phyloP scores from a whole-genome alignment of 1,140 invertebrate species.

The Eubasilissa regina region DNA sequence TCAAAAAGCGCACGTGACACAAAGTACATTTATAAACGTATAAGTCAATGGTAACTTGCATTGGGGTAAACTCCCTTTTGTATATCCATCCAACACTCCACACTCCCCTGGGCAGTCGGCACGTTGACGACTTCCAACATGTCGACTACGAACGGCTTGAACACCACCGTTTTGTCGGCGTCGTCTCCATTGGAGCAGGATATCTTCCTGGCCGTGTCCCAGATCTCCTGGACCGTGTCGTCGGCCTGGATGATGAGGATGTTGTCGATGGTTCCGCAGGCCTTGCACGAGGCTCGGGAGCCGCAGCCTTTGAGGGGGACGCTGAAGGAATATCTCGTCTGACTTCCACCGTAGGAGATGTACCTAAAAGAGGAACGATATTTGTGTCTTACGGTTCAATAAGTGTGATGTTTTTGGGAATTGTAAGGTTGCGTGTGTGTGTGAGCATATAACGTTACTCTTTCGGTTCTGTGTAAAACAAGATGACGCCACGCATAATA shows the following conservation, averaged over 20 bases:
- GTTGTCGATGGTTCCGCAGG: slow-evolving; percentile 76
- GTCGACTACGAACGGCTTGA: slow-evolving; percentile 81
- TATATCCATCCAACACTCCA: slow-evolving; percentile 87
- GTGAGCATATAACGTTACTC: too few species aligned
- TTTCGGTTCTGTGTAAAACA: too few species aligned
- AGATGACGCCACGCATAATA: neutral
- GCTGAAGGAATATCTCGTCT: slow-evolving; percentile 73
- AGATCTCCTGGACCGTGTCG: slow-evolving; percentile 76
- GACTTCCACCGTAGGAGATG: slow-evolving; percentile 73
- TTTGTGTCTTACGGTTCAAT: neutral
- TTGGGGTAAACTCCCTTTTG: slow-evolving; percentile 80
- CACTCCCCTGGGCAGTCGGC: slow-evolving; percentile 74
- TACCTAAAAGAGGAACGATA: slow-evolving; percentile 69
- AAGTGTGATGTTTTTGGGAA: neutral
- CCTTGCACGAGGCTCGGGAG: slow-evolving; percentile 73
- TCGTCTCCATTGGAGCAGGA: slow-evolving; percentile 74
- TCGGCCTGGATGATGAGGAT: slow-evolving; percentile 79
- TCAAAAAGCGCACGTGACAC: too few species aligned
- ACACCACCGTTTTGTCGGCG: slow-evolving; percentile 76
- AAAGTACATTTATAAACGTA: too few species aligned
- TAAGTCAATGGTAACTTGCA: slow-evolving; percentile 65
- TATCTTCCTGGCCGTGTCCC: slow-evolving; percentile 76
- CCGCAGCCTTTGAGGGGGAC: slow-evolving; percentile 79
- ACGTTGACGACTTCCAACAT: slow-evolving; percentile 81
- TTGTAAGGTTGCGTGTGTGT: neutral